A percentile compares a stretch with the other conserved stretches of the same genome.
These are phyloP conservation scores for Tapirus indicus DNA, from an alignment of 2,797 vertebrate species.

Conservation along the genomic window DNA sequence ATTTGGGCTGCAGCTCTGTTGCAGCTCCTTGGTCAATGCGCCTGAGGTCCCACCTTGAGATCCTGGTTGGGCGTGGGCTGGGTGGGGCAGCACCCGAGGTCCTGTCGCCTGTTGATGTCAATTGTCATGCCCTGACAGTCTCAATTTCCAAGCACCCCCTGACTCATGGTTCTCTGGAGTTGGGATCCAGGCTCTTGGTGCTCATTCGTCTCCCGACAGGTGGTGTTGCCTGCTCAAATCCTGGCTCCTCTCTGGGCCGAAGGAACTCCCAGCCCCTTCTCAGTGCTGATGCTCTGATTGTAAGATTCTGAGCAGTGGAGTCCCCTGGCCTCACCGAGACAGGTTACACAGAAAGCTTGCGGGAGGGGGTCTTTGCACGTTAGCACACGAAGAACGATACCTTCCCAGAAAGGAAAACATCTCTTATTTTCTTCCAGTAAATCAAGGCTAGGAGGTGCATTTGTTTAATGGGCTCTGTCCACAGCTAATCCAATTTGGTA, in stretches of 20 bases:
- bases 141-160: neutral
- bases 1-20: neutral
- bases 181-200: neutral
- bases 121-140: neutral
- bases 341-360: neutral
- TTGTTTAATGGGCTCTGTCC: constrained; percentile 70
- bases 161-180: neutral
- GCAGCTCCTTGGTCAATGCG: neutral
- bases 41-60: neutral
- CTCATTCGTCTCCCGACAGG: neutral
- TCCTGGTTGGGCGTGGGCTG: neutral
- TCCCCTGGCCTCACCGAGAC: neutral
- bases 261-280: neutral
- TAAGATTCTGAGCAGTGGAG: neutral
- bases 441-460: constrained; percentile 53
- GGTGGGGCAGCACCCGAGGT: neutral
- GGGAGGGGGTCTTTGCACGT: neutral
- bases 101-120: neutral
- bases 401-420: constrained; percentile 78
- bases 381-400: constrained; percentile 49
- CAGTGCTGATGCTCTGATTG: neutral
- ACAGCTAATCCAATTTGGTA: constrained; percentile 75
- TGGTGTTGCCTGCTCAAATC: neutral
- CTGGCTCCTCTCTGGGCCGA: neutral
- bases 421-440: constrained; percentile 80